Evolutionary conservation across 92 coral and sea anemone species (phyloP), one percentile per base, ranked within the genome.

Genomic region (Diadumene lineata): DNA sequence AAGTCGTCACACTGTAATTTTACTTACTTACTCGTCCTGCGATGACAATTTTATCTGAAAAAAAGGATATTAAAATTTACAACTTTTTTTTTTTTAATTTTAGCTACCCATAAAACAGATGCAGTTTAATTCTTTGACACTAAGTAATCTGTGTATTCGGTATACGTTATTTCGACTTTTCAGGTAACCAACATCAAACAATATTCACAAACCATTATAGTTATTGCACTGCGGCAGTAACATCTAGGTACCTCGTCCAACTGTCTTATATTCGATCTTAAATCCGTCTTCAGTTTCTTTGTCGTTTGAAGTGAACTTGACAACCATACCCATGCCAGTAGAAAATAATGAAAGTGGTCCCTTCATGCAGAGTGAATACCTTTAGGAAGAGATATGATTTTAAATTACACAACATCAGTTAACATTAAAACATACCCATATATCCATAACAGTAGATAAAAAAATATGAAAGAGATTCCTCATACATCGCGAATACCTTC

Each of bases 311-410:
- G 11, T 34, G 44, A 78, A 78, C 57, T 43, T 46, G 23, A 78
- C 44, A 30, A 55, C 32, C 82, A 78, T 78, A 56, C 19, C n/a
- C 23, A 29, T 18, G 2, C 75, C 75, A 28, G 82, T 62, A 43
- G 82, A 78, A 26, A 78, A 68, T 38, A 78, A 61, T 18, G 82
- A 65, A 0, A 68, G 62, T 6, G 26, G 15, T 2, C 82, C 82
- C 13, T 55, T 38, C 44, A 56, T 58, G 60, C 82, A 78, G 34
- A 30, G 17, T 4, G 82, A 78, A 68, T 78, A 78, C 29, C 82
- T 78, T 10, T 0, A 67, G 2, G 32, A 34, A 60, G 23, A 15
- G 26, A 31, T n/a, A n/a, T n/a, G n/a, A n/a, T n/a, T n/a, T n/a
- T n/a, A n/a, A n/a, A n/a, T n/a, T n/a, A n/a, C n/a, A n/a, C n/a